A percentile compares a stretch with the other conserved stretches of the same genome.
Evolutionary conservation across 2,888 invertebrate genomes (phyloP).

Genomic region (Erebia aethiops): DNA sequence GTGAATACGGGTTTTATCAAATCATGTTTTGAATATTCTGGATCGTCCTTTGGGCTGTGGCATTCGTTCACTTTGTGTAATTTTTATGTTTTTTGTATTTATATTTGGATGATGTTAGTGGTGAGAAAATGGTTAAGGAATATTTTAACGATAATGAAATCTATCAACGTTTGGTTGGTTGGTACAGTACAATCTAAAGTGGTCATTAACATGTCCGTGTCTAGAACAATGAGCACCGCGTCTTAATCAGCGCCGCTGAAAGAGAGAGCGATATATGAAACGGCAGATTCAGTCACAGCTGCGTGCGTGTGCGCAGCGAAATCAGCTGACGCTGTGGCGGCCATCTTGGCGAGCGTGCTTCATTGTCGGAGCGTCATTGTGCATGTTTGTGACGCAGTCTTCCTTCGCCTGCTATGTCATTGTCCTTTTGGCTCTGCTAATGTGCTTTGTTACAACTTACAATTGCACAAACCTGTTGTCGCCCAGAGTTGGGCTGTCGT

Average conservation of each 20-base stretch:
- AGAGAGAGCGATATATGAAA: slow-evolving; percentile 67
- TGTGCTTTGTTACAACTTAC: slow-evolving; percentile 53
- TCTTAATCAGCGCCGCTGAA: slow-evolving; percentile 42
- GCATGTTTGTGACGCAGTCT: slow-evolving; percentile 69
- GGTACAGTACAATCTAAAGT: neutral
- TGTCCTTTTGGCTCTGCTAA: slow-evolving; percentile 60
- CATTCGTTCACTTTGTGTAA: neutral
- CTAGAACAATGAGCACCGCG: slow-evolving; percentile 33
- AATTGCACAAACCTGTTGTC: slow-evolving; percentile 53
- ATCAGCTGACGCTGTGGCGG: slow-evolving; percentile 79
- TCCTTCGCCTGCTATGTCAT: slow-evolving; percentile 73
- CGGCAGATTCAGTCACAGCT: slow-evolving; percentile 57
- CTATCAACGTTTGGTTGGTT: slow-evolving; percentile 11
- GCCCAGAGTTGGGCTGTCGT: slow-evolving; percentile 30
- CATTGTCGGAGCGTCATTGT: slow-evolving; percentile 75
- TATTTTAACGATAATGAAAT: slow-evolving; percentile 6
- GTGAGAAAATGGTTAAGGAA: neutral
- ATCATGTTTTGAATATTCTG: neutral
- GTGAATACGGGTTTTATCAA: neutral
- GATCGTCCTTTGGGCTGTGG: neutral
- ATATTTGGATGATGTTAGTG: neutral
- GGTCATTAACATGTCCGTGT: slow-evolving; percentile 27
- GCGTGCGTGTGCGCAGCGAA: slow-evolving; percentile 70
- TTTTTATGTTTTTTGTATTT: neutral
- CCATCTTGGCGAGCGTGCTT: slow-evolving; percentile 77